phyloP scores from a whole-genome alignment of 2,888 invertebrate species.

The Scaeva pyrastri region DNA sequence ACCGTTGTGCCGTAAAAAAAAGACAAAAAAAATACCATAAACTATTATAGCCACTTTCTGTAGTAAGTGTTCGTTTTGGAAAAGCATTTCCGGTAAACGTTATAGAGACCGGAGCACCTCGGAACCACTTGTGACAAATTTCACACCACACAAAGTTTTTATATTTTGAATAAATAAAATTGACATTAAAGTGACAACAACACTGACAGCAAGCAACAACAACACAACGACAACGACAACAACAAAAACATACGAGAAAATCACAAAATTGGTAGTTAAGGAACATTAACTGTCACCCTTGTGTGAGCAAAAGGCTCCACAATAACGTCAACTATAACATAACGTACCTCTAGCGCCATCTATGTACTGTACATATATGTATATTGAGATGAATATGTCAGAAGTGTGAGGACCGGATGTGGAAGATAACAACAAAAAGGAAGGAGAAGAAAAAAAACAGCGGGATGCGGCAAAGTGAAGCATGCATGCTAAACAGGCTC shows the following conservation, averaged over 20 bases:
- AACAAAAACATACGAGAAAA: slow-evolving; percentile 62
- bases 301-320: slow-evolving; percentile 18
- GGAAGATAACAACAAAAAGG: background rate
- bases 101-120: slow-evolving; percentile 48
- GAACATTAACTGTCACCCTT: slow-evolving; percentile 68
- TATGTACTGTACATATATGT: background rate
- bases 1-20: slow-evolving; percentile 53
- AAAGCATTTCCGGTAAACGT: slow-evolving; percentile 36
- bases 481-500: slow-evolving; percentile 73
- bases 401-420: background rate
- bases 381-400: slow-evolving; percentile 18
- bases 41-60: slow-evolving; percentile 27
- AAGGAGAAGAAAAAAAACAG: background rate
- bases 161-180: slow-evolving; percentile 72
- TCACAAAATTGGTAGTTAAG: slow-evolving; percentile 65
- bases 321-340: slow-evolving; percentile 21
- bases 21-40: slow-evolving; percentile 58
- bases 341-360: no score
- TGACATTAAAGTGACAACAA: slow-evolving; percentile 43
- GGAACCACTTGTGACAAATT: slow-evolving; percentile 69
- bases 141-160: slow-evolving; percentile 70
- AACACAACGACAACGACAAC: background rate
- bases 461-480: slow-evolving; percentile 55
- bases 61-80: background rate
- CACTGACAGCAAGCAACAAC: background rate